Evolutionary conservation across 2,888 invertebrate genomes (phyloP).

Genomic region (Cartodere bifasciata): DNA sequence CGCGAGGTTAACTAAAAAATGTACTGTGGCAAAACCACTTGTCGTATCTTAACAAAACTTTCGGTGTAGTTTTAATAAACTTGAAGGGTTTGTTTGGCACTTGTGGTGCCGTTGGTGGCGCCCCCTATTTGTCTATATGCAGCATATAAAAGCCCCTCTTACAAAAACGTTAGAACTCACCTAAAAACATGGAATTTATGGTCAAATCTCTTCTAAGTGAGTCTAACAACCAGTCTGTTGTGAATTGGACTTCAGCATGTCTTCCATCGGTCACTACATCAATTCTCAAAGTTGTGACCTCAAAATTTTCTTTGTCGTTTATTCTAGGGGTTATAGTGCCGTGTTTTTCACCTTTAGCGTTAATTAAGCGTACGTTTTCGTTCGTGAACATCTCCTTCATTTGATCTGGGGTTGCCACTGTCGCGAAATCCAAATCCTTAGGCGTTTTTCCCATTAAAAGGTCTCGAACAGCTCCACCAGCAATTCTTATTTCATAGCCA

Average conservation of each 20-base stretch:
- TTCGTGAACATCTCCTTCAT: conserved; percentile 88
- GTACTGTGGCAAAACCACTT: too few species aligned
- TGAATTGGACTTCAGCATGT: conserved; percentile 90
- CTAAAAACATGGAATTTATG: conserved; percentile 94
- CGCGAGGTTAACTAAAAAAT: too few species aligned
- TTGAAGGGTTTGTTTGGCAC: too few species aligned
- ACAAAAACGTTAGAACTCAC: too few species aligned
- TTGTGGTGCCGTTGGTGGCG: too few species aligned
- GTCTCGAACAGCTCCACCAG: conserved; percentile 93
- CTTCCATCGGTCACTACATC: conserved; percentile 89
- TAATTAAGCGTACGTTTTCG: conserved; percentile 83
- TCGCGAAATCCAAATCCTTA: conserved; percentile 95
- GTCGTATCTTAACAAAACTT: too few species aligned
- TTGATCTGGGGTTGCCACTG: conserved; percentile 87
- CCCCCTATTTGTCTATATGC: too few species aligned
- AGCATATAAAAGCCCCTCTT: too few species aligned
- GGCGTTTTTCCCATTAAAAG: conserved; percentile 65
- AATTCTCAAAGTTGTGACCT: conserved; percentile 85
- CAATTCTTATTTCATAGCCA: conserved; percentile 78
- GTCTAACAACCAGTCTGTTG: conserved; percentile 86
- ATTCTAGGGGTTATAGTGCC: conserved; percentile 94
- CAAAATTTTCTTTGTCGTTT: conserved; percentile 88
- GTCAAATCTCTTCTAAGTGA: conserved; percentile 93
- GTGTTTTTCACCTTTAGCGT: conserved; percentile 83
- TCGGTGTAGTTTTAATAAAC: too few species aligned